Percentiles rank a stretch among this genome's conserved stretches.
Evolutionary conservation across 2,797 vertebrate genomes (phyloP).

Genomic region (Australoheros facetus): DNA sequence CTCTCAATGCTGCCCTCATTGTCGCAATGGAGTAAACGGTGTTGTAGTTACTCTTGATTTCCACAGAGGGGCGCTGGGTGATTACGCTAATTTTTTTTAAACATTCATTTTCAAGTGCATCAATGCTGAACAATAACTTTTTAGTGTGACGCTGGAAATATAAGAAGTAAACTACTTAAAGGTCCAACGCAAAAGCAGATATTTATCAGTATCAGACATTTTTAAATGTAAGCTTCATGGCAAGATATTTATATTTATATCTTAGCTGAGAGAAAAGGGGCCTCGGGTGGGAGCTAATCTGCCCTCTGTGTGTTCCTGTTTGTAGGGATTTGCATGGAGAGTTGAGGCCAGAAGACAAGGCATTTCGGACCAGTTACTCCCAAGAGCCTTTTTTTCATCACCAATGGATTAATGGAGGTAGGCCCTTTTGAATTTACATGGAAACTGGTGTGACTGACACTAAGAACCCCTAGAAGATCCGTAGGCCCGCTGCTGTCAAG

Average conservation of each 20-base stretch:
- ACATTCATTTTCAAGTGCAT: too few relatives aligned
- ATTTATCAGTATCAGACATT: not conserved
- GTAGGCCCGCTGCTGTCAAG: not conserved
- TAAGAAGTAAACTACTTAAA: not conserved
- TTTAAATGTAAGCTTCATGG: not conserved
- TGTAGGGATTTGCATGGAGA: constrained; percentile 53
- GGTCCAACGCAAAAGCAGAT: too few relatives aligned
- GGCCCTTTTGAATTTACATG: constrained; percentile 70
- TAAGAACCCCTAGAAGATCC: not conserved
- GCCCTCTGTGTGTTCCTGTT: constrained; percentile 42
- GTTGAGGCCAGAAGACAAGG: constrained; percentile 30
- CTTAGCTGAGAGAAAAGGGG: constrained; percentile 8
- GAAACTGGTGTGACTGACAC: constrained; percentile 44
- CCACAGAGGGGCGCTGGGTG: not conserved
- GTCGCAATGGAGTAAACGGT: rapidly evolving
- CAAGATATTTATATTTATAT: constrained; percentile 12
- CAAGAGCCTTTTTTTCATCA: constrained; percentile 67
- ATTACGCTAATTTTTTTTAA: not conserved
- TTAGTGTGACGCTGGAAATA: not conserved
- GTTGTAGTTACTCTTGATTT: not conserved
- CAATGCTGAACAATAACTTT: not conserved
- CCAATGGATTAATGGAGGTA: constrained; percentile 70
- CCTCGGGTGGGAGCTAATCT: constrained; percentile 36
- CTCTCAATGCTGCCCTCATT: too few relatives aligned
- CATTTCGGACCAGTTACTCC: constrained; percentile 27